These are phyloP conservation scores for Linnaemya vulpina DNA, from an alignment of 2,888 invertebrate genomes.

Conservation along the genomic window DNA sequence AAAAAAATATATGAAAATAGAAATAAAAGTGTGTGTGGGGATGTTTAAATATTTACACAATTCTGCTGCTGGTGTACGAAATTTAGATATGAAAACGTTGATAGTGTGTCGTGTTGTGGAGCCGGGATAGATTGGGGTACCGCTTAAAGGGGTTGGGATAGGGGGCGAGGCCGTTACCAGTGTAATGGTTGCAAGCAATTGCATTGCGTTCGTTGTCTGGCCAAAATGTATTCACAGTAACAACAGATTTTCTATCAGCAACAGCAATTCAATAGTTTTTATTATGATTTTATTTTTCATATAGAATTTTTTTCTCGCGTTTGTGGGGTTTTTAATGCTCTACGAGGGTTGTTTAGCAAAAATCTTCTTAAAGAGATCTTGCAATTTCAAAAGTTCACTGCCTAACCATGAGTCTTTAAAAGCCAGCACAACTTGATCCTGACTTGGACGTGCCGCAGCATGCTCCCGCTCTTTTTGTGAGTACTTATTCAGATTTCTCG, in stretches of 20 bases:
- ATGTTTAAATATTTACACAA: not conserved
- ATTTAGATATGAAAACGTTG: slow-evolving; percentile 17
- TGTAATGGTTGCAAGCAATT: slow-evolving; percentile 21
- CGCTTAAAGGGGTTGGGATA: not conserved
- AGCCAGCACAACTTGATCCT: too few species aligned
- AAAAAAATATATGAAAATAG: not conserved
- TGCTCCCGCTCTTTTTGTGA: too few species aligned
- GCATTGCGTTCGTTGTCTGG: slow-evolving; percentile 23
- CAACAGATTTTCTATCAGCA: slow-evolving; percentile 59
- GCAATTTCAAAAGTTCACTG: too few species aligned
- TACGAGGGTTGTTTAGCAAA: not conserved
- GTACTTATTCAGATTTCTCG: too few species aligned
- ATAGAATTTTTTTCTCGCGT: slow-evolving; percentile 8
- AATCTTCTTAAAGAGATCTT: not conserved
- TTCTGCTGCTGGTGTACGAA: slow-evolving; percentile 15
- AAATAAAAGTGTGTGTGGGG: slow-evolving; percentile 2
- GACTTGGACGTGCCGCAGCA: too few species aligned
- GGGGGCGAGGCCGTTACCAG: too few species aligned
- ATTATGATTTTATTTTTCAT: not conserved
- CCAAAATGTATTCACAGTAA: slow-evolving; percentile 44
- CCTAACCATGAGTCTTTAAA: too few species aligned
- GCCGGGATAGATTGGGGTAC: not conserved
- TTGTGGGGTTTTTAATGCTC: not conserved
- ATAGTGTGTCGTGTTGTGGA: not conserved
- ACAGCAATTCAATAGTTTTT: slow-evolving; percentile 30